A percentile compares a stretch with the other conserved stretches of the same genome.
phyloP scores from a whole-genome alignment of 2,113 vertebrate genomes.

The Planiliza haematocheilus region DNA sequence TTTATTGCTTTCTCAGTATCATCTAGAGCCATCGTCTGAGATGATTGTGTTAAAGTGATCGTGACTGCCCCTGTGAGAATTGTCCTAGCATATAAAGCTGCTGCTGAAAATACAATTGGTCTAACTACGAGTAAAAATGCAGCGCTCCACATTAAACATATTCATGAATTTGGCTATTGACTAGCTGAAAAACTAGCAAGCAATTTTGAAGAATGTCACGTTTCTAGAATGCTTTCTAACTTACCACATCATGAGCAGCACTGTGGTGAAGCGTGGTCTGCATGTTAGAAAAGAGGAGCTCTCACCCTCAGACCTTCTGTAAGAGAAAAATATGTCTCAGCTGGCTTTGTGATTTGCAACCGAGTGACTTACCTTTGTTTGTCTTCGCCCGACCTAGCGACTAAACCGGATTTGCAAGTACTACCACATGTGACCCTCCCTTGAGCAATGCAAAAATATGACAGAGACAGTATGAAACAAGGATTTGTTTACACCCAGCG shows the following conservation, averaged over 20 bases:
- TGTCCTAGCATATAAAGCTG: too few relatives aligned
- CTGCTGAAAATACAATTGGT: too few relatives aligned
- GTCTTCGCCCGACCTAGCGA: background rate
- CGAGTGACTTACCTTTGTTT: slow-evolving; percentile 6
- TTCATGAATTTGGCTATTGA: too few relatives aligned
- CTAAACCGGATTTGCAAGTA: slow-evolving; percentile 39
- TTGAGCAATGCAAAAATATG: background rate
- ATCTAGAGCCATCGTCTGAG: too few relatives aligned
- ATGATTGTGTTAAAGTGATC: too few relatives aligned
- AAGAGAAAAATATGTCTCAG: background rate
- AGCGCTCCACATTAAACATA: background rate
- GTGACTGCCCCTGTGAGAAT: too few relatives aligned
- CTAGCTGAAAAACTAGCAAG: too few relatives aligned
- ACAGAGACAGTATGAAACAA: background rate
- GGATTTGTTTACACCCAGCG: background rate
- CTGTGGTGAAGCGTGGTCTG: background rate
- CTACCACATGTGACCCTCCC: slow-evolving; percentile 6
- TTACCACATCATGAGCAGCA: slow-evolving; percentile 18
- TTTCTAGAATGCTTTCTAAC: background rate
- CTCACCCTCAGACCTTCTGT: background rate
- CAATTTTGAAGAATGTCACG: background rate
- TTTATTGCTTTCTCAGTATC: too few relatives aligned
- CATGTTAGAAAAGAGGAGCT: background rate
- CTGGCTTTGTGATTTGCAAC: background rate
- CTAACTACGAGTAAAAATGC: too few relatives aligned